These are phyloP conservation scores for Luscinia luscinia DNA, from an alignment of 2,797 vertebrate species.

Conservation along the genomic window DNA sequence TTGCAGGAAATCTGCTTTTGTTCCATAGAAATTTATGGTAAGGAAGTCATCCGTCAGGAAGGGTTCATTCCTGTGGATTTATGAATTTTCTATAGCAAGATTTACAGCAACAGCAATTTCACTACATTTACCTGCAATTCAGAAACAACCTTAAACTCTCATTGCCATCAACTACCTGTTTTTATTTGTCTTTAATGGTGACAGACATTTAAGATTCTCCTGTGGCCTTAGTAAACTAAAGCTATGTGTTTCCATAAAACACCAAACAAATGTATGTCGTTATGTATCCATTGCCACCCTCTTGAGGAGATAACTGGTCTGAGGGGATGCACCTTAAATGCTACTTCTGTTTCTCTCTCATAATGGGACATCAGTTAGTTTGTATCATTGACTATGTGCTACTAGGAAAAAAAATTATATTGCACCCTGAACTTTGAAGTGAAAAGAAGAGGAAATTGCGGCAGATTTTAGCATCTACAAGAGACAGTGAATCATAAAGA, in stretches of 20 bases:
- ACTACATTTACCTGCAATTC: neutral
- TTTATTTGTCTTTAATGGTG: neutral
- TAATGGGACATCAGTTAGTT: neutral
- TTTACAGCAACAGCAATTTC: neutral
- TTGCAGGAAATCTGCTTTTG: constrained; percentile 7
- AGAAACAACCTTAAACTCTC: neutral
- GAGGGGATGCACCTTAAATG: neutral
- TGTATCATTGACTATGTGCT: neutral
- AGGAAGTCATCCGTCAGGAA: neutral
- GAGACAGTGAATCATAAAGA: neutral
- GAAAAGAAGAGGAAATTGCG: neutral
- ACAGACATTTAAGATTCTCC: neutral
- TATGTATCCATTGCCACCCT: neutral
- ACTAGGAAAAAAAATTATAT: neutral
- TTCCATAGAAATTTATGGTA: neutral
- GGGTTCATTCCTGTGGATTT: neutral
- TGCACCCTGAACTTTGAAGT: neutral
- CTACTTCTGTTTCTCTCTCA: neutral
- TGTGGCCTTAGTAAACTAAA: neutral
- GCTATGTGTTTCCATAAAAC: neutral
- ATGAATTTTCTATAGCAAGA: neutral
- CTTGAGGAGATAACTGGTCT: neutral
- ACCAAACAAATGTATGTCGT: neutral
- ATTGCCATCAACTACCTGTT: neutral
- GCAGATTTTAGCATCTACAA: neutral